Conservation (phyloP, 2,888 invertebrate genomes). For the Charanyca ferruginea region DNA sequence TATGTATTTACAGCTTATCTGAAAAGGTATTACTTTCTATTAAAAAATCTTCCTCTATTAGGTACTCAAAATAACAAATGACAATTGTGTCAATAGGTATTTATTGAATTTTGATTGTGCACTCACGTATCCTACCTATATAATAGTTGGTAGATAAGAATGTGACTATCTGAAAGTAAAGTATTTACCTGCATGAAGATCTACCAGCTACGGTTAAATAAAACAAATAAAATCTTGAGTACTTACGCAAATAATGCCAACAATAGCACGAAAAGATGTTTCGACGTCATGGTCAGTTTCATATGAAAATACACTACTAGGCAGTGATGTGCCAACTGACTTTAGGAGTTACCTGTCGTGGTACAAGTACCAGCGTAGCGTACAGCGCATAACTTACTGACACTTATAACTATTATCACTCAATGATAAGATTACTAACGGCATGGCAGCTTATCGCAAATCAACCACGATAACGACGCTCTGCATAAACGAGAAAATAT, state of each 20-base stretch:
- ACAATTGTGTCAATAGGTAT: conserved; percentile 8
- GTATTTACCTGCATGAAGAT: conserved; percentile 28
- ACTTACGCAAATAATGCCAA: conserved; percentile 83
- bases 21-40: neutral
- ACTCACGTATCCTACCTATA: conserved; percentile 7
- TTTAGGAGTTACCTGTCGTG: conserved; percentile 81
- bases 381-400: conserved; percentile 88
- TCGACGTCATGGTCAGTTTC: conserved; percentile 81
- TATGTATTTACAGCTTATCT: conserved; percentile 2
- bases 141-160: conserved; percentile 31
- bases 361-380: conserved; percentile 82
- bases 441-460: conserved; percentile 89
- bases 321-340: conserved; percentile 73
- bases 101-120: conserved; percentile 27
- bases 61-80: neutral
- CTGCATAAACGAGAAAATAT: conserved; percentile 82
- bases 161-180: neutral
- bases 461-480: conserved; percentile 85
- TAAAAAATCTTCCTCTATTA: neutral
- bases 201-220: conserved; percentile 17
- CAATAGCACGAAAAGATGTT: conserved; percentile 76
- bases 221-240: conserved; percentile 49
- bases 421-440: conserved; percentile 89
- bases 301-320: conserved; percentile 68
- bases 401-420: conserved; percentile 90